Percentiles rank a stretch among this genome's conserved stretches.
Evolutionary conservation across 2,113 vertebrate species (phyloP).

Genomic region (Cephalopholis sonnerati): DNA sequence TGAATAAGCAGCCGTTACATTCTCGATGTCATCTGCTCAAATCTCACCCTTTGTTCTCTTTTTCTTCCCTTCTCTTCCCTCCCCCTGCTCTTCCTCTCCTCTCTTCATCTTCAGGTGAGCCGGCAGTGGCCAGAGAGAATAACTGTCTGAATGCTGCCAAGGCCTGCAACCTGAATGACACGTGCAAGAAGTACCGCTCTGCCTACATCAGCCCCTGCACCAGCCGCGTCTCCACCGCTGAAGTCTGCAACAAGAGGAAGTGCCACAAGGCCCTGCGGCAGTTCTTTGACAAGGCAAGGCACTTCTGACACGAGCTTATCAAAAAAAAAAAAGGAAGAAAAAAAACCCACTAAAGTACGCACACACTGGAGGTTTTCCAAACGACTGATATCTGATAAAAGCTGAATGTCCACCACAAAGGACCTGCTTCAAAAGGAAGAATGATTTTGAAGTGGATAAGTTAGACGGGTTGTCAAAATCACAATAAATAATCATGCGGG

Average conservation of each 20-base stretch:
- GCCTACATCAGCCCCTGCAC: slow-evolving; percentile 98
- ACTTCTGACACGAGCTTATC: slow-evolving; percentile 12
- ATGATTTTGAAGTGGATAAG: slow-evolving; percentile 36
- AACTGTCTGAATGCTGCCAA: slow-evolving; percentile 98
- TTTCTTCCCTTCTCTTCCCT: background rate
- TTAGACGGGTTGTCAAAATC: slow-evolving; percentile 49
- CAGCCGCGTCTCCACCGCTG: slow-evolving; percentile 92
- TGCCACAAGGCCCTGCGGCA: slow-evolving; percentile 98
- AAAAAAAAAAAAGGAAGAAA: background rate
- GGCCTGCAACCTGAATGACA: slow-evolving; percentile 98
- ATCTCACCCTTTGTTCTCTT: background rate
- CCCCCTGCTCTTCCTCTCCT: background rate
- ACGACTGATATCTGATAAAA: slow-evolving; percentile 51
- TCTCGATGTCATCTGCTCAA: background rate
- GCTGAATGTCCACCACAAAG: slow-evolving; percentile 26
- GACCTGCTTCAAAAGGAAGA: slow-evolving; percentile 11
- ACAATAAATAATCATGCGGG: slow-evolving; percentile 44
- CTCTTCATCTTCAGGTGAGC: slow-evolving; percentile 85
- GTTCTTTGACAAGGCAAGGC: slow-evolving; percentile 95
- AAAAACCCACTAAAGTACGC: background rate
- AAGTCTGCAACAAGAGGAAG: slow-evolving; percentile 97
- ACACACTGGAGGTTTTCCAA: slow-evolving; percentile 31
- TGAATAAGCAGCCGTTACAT: background rate
- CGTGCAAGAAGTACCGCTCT: slow-evolving; percentile 98
- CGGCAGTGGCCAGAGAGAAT: slow-evolving; percentile 92